Evolutionary conservation across 1,140 invertebrate species (phyloP).

Genomic region (Drosophila suzukii): DNA sequence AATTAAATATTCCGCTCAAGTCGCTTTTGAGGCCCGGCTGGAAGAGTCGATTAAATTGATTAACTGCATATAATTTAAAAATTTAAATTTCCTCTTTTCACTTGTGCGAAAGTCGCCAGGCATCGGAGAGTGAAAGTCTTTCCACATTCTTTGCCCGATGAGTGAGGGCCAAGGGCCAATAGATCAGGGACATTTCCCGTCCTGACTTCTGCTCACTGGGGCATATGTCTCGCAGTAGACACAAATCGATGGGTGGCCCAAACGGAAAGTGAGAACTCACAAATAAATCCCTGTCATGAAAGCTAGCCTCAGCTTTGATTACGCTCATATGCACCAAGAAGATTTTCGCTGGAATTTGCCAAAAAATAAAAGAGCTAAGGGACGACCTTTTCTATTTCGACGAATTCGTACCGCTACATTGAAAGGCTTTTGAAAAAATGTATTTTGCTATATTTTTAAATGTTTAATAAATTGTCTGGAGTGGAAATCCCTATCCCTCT

Average conservation of each 20-base stretch:
- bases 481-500: no score
- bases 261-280: constrained; percentile 8
- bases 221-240: neutral
- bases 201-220: neutral
- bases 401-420: neutral
- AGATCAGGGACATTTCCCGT: constrained; percentile 16
- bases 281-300: constrained; percentile 10
- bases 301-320: neutral
- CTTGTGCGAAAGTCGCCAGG: constrained; percentile 66
- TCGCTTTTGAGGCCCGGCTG: constrained; percentile 8
- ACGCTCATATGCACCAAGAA: constrained; percentile 10
- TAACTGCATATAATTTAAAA: constrained; percentile 65
- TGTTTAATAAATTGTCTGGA: no score
- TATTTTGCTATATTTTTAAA: no score
- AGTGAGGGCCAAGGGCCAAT: constrained; percentile 1
- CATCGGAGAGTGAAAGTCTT: constrained; percentile 67
- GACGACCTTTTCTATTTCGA: neutral
- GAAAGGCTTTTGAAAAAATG: neutral
- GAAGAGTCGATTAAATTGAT: constrained; percentile 66
- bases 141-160: constrained; percentile 31
- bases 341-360: neutral
- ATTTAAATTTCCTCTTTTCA: constrained; percentile 65
- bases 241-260: constrained; percentile 13
- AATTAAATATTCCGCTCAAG: constrained; percentile 74
- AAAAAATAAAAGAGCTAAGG: neutral